phyloP scores from a whole-genome alignment of 1,140 invertebrate genomes.

The Planococcus citri region DNA sequence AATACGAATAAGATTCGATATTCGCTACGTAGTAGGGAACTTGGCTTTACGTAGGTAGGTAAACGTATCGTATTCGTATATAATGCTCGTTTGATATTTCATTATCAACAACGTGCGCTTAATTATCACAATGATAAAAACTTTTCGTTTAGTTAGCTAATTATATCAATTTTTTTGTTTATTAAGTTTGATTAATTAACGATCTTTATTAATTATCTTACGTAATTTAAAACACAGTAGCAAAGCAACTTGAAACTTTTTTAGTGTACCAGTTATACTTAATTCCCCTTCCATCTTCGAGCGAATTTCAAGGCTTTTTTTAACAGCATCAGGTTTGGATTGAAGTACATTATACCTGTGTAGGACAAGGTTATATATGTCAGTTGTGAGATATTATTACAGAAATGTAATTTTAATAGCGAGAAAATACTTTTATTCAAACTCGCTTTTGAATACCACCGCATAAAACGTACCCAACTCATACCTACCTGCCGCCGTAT shows the following conservation, averaged over 20 bases:
- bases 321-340: neutral
- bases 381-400: slow-evolving; percentile 1
- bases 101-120: no score
- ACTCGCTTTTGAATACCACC: neutral
- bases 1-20: no score
- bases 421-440: slow-evolving; percentile 7
- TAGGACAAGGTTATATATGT: slow-evolving; percentile 15
- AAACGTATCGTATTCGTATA: no score
- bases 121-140: no score
- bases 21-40: no score
- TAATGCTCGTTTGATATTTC: no score
- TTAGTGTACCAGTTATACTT: neutral
- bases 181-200: slow-evolving; percentile 17
- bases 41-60: no score
- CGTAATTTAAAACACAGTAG: slow-evolving; percentile 10
- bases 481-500: neutral
- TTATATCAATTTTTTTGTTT: slow-evolving; percentile 1
- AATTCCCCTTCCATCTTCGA: neutral
- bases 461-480: neutral
- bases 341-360: neutral
- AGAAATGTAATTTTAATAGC: neutral
- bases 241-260: slow-evolving; percentile 6
- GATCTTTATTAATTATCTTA: slow-evolving; percentile 15
- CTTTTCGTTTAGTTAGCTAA: no score
- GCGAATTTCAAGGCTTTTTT: slow-evolving; percentile 1